Percentiles rank a stretch among this genome's conserved stretches.
Conservation (phyloP, 2,797 vertebrate genomes). For the Peromyscus eremicus region DNA sequence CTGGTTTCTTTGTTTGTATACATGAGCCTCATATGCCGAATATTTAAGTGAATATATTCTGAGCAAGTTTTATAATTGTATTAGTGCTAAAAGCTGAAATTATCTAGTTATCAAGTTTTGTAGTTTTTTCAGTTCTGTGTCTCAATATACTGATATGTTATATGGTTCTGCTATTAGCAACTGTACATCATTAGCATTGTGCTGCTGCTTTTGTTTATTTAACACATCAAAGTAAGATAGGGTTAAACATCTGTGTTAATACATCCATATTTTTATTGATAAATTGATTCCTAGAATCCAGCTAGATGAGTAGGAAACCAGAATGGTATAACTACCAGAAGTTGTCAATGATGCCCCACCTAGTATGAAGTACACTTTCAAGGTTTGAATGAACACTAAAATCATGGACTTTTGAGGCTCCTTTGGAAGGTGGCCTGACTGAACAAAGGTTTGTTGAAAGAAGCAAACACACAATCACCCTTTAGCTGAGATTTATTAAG, state of each 20-base stretch:
- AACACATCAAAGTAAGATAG: background rate
- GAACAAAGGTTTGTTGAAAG: background rate
- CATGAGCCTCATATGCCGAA: background rate
- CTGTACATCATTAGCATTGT: background rate
- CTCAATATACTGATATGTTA: conserved; percentile 3
- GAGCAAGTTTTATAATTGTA: background rate
- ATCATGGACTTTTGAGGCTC: background rate
- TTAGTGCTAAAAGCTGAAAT: background rate
- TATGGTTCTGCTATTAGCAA: background rate
- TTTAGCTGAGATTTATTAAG: background rate
- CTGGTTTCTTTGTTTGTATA: background rate
- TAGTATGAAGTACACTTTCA: background rate
- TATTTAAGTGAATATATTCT: background rate
- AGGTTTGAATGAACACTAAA: background rate
- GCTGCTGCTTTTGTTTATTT: background rate
- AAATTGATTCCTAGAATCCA: background rate
- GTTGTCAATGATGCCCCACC: background rate
- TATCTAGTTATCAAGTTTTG: background rate
- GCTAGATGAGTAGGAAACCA: background rate
- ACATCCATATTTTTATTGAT: background rate
- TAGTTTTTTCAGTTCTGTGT: background rate
- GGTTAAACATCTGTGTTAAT: background rate
- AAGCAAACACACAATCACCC: background rate
- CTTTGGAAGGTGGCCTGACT: background rate
- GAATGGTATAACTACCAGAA: background rate